A percentile compares a stretch with the other conserved stretches of the same genome.
Evolutionary conservation across 1,140 invertebrate species (phyloP).

Genomic region (Nephotettix cincticeps): DNA sequence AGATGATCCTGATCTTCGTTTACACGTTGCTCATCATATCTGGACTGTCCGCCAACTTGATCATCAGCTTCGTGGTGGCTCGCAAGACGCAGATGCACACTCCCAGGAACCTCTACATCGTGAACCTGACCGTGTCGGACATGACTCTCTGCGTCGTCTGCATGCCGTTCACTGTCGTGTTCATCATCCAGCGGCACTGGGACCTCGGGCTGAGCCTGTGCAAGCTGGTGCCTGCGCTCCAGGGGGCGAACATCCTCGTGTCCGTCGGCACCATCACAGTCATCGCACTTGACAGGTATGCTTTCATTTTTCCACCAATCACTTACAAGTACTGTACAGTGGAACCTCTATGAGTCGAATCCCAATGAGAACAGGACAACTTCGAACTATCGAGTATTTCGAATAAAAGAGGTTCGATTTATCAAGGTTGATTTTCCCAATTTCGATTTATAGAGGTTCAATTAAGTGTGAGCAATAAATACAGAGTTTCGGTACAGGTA

Average conservation of each 20-base stretch:
- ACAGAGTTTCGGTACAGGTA: too few relatives aligned
- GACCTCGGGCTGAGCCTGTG: slow-evolving; percentile 52
- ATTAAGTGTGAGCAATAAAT: too few relatives aligned
- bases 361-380: too few relatives aligned
- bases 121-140: slow-evolving; percentile 59
- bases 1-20: slow-evolving; percentile 37
- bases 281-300: slow-evolving; percentile 58
- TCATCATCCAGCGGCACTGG: slow-evolving; percentile 45
- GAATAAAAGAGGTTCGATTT: too few relatives aligned
- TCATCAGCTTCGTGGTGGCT: slow-evolving; percentile 49
- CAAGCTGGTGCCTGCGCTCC: slow-evolving; percentile 55
- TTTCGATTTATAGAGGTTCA: too few relatives aligned
- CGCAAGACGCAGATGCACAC: slow-evolving; percentile 51
- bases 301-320: too few relatives aligned
- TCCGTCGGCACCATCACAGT: slow-evolving; percentile 60
- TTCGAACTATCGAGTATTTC: too few relatives aligned
- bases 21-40: slow-evolving; percentile 38
- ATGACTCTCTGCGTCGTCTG: slow-evolving; percentile 57
- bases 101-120: slow-evolving; percentile 60
- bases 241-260: slow-evolving; percentile 60
- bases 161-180: slow-evolving; percentile 57
- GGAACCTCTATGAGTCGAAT: too few relatives aligned
- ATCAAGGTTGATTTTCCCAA: too few relatives aligned
- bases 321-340: too few relatives aligned
- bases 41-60: slow-evolving; percentile 44